phyloP scores from a whole-genome alignment of 2,888 invertebrate genomes.

The Sclerodermus sp. region DNA sequence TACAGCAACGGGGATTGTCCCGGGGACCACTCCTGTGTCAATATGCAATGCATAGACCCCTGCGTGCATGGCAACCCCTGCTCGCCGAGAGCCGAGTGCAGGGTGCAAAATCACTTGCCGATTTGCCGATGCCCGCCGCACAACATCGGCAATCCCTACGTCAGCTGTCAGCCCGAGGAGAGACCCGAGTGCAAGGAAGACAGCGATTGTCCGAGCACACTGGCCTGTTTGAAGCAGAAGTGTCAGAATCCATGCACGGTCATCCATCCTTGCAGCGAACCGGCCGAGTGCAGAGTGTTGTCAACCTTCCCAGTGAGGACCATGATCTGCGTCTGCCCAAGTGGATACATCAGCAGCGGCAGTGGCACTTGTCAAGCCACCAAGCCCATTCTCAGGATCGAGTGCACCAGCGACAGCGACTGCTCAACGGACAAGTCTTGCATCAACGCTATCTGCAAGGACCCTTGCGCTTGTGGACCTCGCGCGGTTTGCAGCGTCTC shows the following conservation, averaged over 20 bases:
- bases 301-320: conserved; percentile 82
- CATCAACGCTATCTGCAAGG: conserved; percentile 75
- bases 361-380: conserved; percentile 78
- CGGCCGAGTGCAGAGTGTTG: conserved; percentile 80
- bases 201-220: conserved; percentile 76
- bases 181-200: conserved; percentile 79
- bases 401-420: conserved; percentile 76
- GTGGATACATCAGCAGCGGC: conserved; percentile 83
- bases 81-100: conserved; percentile 76
- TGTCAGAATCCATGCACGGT: conserved; percentile 82
- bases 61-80: conserved; percentile 79
- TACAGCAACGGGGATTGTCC: conserved; percentile 87
- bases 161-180: conserved; percentile 74
- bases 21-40: conserved; percentile 79
- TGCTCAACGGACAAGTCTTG: conserved; percentile 80
- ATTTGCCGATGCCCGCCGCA: conserved; percentile 83
- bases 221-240: conserved; percentile 79
- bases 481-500: conserved; percentile 83
- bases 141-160: conserved; percentile 78
- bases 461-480: conserved; percentile 84
- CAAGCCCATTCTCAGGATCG: conserved; percentile 65
- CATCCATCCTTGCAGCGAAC: conserved; percentile 77
- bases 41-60: conserved; percentile 83
- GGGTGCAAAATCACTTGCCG: conserved; percentile 78
- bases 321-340: conserved; percentile 87